These are phyloP conservation scores for Apistogramma diplotaenia DNA, from an alignment of 2,113 vertebrate species.

Conservation along the genomic window DNA sequence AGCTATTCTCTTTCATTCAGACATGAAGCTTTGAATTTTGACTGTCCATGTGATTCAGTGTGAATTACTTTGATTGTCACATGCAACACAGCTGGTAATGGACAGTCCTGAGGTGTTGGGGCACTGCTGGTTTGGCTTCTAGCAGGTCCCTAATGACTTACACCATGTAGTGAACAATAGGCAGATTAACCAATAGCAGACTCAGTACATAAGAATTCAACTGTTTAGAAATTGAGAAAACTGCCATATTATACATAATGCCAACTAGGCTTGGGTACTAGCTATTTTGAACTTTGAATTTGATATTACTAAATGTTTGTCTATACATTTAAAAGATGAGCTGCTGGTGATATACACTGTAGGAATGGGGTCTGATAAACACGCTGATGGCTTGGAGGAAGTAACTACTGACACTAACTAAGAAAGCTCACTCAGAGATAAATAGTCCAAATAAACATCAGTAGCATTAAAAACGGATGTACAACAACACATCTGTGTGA, in stretches of 20 bases:
- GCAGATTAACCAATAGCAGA: not conserved
- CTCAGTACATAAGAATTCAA: not conserved
- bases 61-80: not conserved
- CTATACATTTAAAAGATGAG: not conserved
- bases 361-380: no score
- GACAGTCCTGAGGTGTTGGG: not conserved
- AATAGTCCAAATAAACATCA: no score
- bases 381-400: no score
- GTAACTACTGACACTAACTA: no score
- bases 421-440: no score
- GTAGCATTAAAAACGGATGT: no score
- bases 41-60: not conserved
- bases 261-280: not conserved
- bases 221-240: not conserved
- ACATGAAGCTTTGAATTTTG: not conserved
- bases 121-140: not conserved
- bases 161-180: not conserved
- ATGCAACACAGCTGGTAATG: not conserved
- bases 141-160: not conserved
- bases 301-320: not conserved
- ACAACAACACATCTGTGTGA: no score
- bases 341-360: not conserved
- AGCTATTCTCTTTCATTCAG: not conserved
- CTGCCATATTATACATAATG: not conserved
- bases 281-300: not conserved